Conservation (phyloP, 1,140 invertebrate species). For the Ridgeia piscesae region DNA sequence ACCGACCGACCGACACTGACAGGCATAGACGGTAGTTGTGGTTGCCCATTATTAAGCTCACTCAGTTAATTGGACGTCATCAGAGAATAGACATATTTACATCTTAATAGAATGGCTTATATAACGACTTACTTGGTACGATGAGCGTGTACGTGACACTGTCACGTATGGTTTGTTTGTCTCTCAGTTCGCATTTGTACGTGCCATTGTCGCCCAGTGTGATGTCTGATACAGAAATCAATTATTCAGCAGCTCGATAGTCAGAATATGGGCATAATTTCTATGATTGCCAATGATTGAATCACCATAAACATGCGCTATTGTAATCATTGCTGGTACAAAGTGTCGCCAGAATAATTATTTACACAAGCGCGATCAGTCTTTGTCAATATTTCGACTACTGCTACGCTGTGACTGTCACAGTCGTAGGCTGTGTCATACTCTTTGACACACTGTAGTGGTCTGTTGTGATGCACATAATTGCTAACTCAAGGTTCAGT, state of each 20-base stretch:
- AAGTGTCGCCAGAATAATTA: not conserved
- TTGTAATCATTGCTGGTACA: not conserved
- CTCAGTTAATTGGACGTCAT: too few relatives aligned
- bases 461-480: too few relatives aligned
- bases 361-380: not conserved
- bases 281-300: not conserved
- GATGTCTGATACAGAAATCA: not conserved
- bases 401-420: not conserved
- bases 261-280: not conserved
- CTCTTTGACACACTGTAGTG: too few relatives aligned
- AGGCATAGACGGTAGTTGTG: too few relatives aligned
- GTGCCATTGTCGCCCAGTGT: slow-evolving; percentile 18
- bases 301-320: not conserved
- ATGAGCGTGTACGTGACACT: slow-evolving; percentile 3
- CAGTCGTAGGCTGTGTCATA: not conserved
- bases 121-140: not conserved
- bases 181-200: not conserved
- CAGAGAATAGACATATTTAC: too few relatives aligned
- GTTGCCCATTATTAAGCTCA: too few relatives aligned
- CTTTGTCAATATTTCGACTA: not conserved
- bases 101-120: too few relatives aligned
- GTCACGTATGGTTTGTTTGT: not conserved
- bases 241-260: not conserved
- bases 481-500: too few relatives aligned
- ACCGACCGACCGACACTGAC: too few relatives aligned